Evolutionary conservation across 2,797 vertebrate genomes (phyloP).

Genomic region (Epinephelus awoara): DNA sequence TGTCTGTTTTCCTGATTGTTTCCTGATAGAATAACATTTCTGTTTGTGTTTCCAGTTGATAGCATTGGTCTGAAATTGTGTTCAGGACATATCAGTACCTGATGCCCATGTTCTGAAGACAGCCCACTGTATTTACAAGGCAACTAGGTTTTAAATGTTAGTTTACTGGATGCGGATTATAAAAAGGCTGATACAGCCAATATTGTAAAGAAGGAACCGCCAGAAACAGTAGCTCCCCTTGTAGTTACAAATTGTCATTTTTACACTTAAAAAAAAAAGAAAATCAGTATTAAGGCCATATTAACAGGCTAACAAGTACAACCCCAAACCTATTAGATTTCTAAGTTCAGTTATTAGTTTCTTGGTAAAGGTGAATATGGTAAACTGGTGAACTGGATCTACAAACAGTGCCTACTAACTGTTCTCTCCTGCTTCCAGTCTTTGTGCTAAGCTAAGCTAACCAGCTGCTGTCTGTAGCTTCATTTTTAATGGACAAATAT

Average conservation of each 20-base stretch:
- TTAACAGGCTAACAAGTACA: no score
- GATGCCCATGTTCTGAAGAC: neutral
- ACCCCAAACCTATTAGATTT: no score
- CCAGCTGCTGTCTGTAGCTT: neutral
- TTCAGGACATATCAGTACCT: slow-evolving; percentile 7
- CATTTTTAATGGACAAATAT: no score
- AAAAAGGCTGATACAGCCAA: no score
- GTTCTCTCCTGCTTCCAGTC: neutral
- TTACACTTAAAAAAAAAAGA: no score
- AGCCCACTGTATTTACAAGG: no score
- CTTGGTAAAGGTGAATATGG: neutral
- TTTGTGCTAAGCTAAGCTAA: slow-evolving; percentile 2
- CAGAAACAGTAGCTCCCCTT: neutral
- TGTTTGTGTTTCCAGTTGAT: neutral
- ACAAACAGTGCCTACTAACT: no score
- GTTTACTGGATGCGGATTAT: no score
- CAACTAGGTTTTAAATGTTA: no score
- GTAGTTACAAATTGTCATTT: no score
- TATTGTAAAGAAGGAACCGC: neutral
- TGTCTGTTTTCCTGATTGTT: slow-evolving; percentile 7
- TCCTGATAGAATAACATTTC: neutral
- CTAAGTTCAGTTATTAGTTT: neutral
- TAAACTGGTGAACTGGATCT: no score
- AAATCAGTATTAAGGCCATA: no score
- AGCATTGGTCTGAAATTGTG: neutral